Evolutionary conservation across 1,140 invertebrate species (phyloP).

Genomic region (Cryptotermes secundus): DNA sequence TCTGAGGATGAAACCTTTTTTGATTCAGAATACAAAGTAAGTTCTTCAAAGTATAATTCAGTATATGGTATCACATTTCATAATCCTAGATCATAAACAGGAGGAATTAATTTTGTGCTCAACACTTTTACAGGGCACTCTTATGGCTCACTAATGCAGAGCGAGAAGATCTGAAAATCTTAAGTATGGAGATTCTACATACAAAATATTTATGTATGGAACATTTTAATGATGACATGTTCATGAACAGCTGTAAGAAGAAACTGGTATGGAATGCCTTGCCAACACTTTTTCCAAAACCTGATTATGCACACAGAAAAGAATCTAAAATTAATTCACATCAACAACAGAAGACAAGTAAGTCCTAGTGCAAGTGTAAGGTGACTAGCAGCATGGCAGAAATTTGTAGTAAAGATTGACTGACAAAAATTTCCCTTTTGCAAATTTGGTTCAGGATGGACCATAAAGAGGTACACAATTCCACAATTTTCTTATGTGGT

Average conservation of each 20-base stretch:
- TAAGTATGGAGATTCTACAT: not conserved
- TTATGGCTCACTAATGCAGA: slow-evolving; percentile 26
- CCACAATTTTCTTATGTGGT: too few species aligned
- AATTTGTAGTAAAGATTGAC: too few species aligned
- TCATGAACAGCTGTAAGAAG: slow-evolving; percentile 27
- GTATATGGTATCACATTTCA: too few species aligned
- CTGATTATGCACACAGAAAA: slow-evolving; percentile 5
- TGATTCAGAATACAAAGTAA: too few species aligned
- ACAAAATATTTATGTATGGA: slow-evolving; percentile 15
- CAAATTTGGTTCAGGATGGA: too few species aligned
- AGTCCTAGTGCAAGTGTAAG: not conserved
- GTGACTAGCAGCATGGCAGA: too few species aligned
- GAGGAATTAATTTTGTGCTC: too few species aligned
- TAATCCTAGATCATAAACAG: too few species aligned
- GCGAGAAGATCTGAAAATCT: slow-evolving; percentile 1
- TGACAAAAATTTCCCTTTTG: too few species aligned
- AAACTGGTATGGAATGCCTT: slow-evolving; percentile 29
- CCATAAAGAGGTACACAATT: too few species aligned
- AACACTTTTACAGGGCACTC: slow-evolving; percentile 7
- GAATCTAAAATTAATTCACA: not conserved
- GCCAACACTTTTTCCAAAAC: slow-evolving; percentile 26
- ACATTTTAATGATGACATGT: slow-evolving; percentile 29
- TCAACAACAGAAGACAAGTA: not conserved
- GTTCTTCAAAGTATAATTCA: too few species aligned
- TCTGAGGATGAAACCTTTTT: too few species aligned